These are phyloP conservation scores for Eulemur coronatus DNA, from an alignment of 2,797 vertebrate genomes.

Conservation along the genomic window DNA sequence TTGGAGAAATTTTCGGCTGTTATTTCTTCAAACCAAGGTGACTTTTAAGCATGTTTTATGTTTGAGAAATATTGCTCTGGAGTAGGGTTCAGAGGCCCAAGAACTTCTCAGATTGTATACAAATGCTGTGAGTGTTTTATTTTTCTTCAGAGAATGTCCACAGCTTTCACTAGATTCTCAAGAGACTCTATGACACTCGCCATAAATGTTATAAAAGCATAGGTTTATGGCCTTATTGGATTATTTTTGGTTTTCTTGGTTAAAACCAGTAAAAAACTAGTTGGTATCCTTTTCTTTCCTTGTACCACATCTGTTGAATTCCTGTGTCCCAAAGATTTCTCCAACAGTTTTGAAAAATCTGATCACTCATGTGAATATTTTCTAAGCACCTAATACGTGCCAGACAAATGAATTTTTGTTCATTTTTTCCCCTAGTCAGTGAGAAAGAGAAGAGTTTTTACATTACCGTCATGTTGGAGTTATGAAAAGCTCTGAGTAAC, in stretches of 20 bases:
- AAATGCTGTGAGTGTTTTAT: neutral
- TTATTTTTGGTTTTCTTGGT: slow-evolving; percentile 12
- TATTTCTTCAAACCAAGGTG: neutral
- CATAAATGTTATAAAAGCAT: neutral
- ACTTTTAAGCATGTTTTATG: neutral
- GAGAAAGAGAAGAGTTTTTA: neutral
- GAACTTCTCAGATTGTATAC: neutral
- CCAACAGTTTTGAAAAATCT: neutral
- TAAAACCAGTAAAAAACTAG: neutral
- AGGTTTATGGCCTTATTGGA: neutral
- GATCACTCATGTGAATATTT: slow-evolving; percentile 11
- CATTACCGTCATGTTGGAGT: neutral
- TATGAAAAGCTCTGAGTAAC: neutral
- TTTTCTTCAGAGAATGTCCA: neutral
- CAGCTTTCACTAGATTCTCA: neutral
- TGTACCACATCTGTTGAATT: neutral
- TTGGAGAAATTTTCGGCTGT: neutral
- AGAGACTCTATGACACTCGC: neutral
- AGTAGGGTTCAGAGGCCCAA: neutral
- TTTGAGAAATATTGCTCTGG: neutral
- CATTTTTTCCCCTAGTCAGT: neutral
- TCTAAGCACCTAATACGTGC: neutral
- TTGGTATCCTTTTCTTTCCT: neutral
- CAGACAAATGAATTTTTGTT: neutral
- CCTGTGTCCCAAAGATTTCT: neutral